Percentiles rank a stretch among this genome's conserved stretches.
Evolutionary conservation across 2,113 vertebrate species (phyloP).

Genomic region (Zingel zingel): DNA sequence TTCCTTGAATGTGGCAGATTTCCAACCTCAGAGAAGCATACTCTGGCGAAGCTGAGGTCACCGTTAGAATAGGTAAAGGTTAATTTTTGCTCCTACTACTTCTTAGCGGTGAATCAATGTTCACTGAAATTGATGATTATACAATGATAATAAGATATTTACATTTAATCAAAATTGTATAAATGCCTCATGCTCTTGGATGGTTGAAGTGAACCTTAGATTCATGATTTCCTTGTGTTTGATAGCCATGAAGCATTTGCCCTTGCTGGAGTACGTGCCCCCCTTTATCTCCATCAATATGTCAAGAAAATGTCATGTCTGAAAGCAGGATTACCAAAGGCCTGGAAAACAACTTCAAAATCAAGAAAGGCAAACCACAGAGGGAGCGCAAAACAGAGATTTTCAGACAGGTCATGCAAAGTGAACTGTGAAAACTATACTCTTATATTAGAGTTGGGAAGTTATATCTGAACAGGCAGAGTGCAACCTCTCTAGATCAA

Average conservation of each 20-base stretch:
- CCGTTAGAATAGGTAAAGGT: slow-evolving; percentile 1
- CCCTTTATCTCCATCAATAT: slow-evolving; percentile 79
- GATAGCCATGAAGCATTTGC: slow-evolving; percentile 64
- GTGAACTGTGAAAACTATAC: slow-evolving; percentile 62
- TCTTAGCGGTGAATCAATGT: neutral
- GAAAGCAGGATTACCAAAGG: slow-evolving; percentile 74
- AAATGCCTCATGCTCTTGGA: slow-evolving; percentile 4
- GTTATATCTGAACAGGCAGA: slow-evolving; percentile 50
- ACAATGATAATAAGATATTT: neutral
- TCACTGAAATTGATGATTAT: neutral
- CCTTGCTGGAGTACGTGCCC: slow-evolving; percentile 60
- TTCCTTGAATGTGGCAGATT: slow-evolving; percentile 37
- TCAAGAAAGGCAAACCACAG: slow-evolving; percentile 57
- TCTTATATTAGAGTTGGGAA: slow-evolving; percentile 41
- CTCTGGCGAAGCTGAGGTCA: slow-evolving; percentile 17
- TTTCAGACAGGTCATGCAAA: slow-evolving; percentile 41
- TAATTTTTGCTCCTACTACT: neutral
- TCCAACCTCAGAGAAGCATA: slow-evolving; percentile 35
- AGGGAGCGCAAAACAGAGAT: slow-evolving; percentile 47
- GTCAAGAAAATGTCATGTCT: slow-evolving; percentile 83
- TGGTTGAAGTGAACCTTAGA: slow-evolving; percentile 1
- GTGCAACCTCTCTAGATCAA: slow-evolving; percentile 67
- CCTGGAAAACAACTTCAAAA: slow-evolving; percentile 76
- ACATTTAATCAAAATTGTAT: slow-evolving; percentile 3
- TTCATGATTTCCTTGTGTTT: slow-evolving; percentile 43